phyloP scores from a whole-genome alignment of 2,797 vertebrate species.

The Micropoecilia bifurca region DNA sequence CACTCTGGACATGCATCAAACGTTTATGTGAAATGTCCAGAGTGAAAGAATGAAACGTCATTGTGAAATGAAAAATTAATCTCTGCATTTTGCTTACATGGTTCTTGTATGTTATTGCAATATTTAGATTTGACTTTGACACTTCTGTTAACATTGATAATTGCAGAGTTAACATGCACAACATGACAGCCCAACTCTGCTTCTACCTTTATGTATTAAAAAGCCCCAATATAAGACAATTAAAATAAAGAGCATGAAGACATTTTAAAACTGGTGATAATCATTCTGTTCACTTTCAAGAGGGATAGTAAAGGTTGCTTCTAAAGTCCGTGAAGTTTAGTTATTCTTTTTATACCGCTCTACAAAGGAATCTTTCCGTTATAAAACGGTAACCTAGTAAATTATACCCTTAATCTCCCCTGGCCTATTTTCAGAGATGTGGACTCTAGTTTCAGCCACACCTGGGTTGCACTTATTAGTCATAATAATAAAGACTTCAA shows the following conservation, averaged over 20 bases:
- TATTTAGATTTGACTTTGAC: neutral
- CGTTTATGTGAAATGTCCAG: no score
- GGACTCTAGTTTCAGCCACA: neutral
- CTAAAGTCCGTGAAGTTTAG: neutral
- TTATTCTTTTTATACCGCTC: neutral
- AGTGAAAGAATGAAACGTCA: no score
- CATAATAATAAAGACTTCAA: neutral
- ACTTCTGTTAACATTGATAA: neutral
- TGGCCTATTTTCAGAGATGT: neutral
- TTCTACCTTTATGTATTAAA: neutral
- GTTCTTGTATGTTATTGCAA: neutral
- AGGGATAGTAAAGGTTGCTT: neutral
- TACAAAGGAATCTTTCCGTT: neutral
- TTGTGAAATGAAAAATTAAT: neutral
- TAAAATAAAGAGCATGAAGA: neutral
- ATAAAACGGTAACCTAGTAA: no score
- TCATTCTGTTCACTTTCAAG: neutral
- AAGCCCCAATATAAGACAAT: neutral
- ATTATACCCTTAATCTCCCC: neutral
- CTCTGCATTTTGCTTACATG: neutral
- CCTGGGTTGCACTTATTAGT: neutral
- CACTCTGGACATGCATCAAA: conserved; percentile 5
- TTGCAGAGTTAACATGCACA: neutral
- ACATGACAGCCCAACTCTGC: no score
- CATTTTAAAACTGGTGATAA: neutral